Evolutionary conservation across 2,888 invertebrate species (phyloP).

Genomic region (Heliconius hortense): DNA sequence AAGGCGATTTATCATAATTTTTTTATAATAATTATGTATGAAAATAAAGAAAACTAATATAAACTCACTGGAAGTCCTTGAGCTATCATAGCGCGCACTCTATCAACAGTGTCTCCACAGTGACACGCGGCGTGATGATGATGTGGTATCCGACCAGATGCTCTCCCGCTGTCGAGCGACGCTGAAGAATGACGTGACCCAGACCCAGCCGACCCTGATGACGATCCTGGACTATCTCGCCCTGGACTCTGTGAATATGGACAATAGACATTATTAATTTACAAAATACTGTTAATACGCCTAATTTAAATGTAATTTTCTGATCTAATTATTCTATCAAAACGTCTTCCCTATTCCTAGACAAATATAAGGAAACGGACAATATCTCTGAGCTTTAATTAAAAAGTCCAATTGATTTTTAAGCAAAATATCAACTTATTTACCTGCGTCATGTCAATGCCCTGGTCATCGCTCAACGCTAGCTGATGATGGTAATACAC

Average conservation of each 20-base stretch:
- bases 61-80: constrained; percentile 87
- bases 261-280: neutral
- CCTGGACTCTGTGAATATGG: constrained; percentile 87
- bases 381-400: no score
- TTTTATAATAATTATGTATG: no score
- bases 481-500: constrained; percentile 92
- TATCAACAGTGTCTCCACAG: constrained; percentile 88
- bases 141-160: constrained; percentile 89
- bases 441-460: constrained; percentile 93
- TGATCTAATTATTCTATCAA: neutral
- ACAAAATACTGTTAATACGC: neutral
- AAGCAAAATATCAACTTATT: neutral
- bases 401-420: no score
- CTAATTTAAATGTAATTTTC: neutral
- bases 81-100: constrained; percentile 83
- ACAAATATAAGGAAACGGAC: no score
- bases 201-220: constrained; percentile 92
- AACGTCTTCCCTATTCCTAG: no score
- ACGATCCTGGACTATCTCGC: constrained; percentile 95
- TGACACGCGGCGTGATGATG: constrained; percentile 90
- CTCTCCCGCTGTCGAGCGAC: constrained; percentile 94
- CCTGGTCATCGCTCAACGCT: constrained; percentile 92
- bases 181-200: constrained; percentile 95
- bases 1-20: no score
- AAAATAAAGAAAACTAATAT: neutral